Conservation (phyloP, 2,797 vertebrate genomes). For the Podargus strigoides region DNA sequence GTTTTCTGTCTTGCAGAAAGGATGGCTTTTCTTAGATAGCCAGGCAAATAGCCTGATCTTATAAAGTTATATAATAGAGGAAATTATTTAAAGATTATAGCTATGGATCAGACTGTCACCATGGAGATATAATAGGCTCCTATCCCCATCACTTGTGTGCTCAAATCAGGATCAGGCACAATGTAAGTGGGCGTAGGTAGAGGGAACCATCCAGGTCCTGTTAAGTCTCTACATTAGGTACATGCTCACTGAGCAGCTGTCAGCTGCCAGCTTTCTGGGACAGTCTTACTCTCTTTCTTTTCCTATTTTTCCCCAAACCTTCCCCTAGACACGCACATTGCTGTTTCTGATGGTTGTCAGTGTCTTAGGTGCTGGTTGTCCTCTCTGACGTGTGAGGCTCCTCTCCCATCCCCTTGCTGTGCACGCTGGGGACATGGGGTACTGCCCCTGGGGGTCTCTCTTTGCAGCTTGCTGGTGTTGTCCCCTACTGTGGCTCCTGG, state of each 20-base stretch:
- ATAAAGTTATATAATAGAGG: not conserved
- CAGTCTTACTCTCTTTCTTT: not conserved
- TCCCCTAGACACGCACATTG: not conserved
- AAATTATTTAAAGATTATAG: not conserved
- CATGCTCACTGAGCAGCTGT: not conserved
- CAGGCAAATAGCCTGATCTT: not conserved
- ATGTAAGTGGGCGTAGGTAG: not conserved
- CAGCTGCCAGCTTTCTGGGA: not conserved
- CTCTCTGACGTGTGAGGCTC: not conserved
- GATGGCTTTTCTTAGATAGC: not conserved
- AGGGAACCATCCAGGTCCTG: not conserved
- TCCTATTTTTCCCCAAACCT: not conserved
- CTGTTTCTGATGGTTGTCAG: not conserved
- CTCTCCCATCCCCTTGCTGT: not conserved
- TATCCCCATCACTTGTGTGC: not conserved
- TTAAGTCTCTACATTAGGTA: not conserved
- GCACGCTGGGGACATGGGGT: not conserved
- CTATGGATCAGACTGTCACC: not conserved
- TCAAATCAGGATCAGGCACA: not conserved
- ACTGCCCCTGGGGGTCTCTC: not conserved
- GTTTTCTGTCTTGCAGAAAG: not conserved
- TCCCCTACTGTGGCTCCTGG: not conserved
- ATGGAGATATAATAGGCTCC: not conserved
- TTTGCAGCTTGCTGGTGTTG: fast-evolving
- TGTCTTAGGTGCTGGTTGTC: not conserved